Base-by-base conservation (phyloP, 2,113 vertebrate species). In the Chaenogobius annularis region DNA sequence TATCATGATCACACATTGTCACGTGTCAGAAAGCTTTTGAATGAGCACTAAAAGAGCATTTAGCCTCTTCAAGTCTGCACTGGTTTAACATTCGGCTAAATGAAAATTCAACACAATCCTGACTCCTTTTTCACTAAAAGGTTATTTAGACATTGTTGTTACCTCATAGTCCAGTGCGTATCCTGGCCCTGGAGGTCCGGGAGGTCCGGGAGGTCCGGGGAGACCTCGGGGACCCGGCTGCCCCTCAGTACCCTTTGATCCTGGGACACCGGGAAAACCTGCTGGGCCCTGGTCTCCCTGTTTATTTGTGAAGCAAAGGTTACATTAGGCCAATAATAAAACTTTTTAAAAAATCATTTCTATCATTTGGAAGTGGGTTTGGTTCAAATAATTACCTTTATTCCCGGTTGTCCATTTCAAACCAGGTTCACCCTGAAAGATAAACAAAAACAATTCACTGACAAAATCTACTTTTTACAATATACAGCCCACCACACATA, bases 271-370 rank as follows among this genome's bases (percentile, higher is more conserved):
- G 72, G 92, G 89, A 59, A 93, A 82, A 50, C 96, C 97, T 85
- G 80, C 71, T 59, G 71, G 80, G 47, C 96, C 96, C 12, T 77
- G 78, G 66, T 96, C 96, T 63, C 97, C 97, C 97, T 99, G n/a
- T n/a, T n/a, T n/a, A n/a, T n/a, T n/a, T n/a, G n/a, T n/a, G n/a
- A n/a, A n/a, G n/a, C n/a, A n/a, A n/a, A n/a, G n/a, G n/a, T n/a
- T n/a, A n/a, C n/a, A n/a, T n/a, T n/a, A n/a, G n/a, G n/a, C n/a
- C n/a, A n/a, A n/a, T n/a, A n/a, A n/a, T n/a, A n/a, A n/a, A n/a
- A n/a, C n/a, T n/a, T n/a, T n/a, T n/a, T n/a, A n/a, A n/a, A n/a
- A n/a, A n/a, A n/a, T n/a, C n/a, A n/a, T n/a, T n/a, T n/a, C n/a
- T n/a, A n/a, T n/a, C n/a, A n/a, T n/a, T n/a, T n/a, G n/a, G 8